Evolutionary conservation across 2,888 invertebrate species (phyloP), one percentile per base, ranked within the genome.

Genomic region (Cataglyphis albicans): DNA sequence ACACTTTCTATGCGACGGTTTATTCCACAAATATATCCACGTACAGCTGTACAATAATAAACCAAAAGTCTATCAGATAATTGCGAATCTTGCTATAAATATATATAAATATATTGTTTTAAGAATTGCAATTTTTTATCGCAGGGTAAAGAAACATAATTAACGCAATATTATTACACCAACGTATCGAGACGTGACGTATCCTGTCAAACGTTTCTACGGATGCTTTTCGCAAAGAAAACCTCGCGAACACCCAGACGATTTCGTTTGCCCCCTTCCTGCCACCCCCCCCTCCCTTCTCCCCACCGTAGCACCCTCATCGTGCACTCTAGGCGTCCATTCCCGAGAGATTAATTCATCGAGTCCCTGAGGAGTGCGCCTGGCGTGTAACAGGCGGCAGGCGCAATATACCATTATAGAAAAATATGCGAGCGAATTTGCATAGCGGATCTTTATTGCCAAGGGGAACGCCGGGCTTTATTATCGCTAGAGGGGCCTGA

Each of bases 401-500:
- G 35, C 61, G 68, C 68, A 59, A 78, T 76, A 81, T 81, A 86
- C 76, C 81, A 87, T 91, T 89, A 86, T 74, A 82, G 87, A 87
- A 90, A 91, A 90, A 90, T 89, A 88, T 90, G 85, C 84, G 68
- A 78, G 52, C 44, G 86, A 87, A 90, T 91, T 90, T 91, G 86
- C 89, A 91, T 90, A 86, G 86, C 74, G 85, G 73, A 87, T 89
- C 86, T 86, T 91, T 88, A 89, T 90, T 89, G 89, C 86, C 44
- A 72, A 72, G 73, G 74, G 84, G 84, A 88, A 88, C 81, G 87
- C 81, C 84, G 18, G 76, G 84, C 87, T 92, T 90, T 89, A 89
- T 90, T 90, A 91, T 90, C 88, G 85, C 86, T 80, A 78, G 78
- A 64, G 57, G 9, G 59, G 65, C 41, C 38, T 25, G 52, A 48